Base-by-base conservation (phyloP, 2,888 invertebrate genomes). In the Beris chalybata region DNA sequence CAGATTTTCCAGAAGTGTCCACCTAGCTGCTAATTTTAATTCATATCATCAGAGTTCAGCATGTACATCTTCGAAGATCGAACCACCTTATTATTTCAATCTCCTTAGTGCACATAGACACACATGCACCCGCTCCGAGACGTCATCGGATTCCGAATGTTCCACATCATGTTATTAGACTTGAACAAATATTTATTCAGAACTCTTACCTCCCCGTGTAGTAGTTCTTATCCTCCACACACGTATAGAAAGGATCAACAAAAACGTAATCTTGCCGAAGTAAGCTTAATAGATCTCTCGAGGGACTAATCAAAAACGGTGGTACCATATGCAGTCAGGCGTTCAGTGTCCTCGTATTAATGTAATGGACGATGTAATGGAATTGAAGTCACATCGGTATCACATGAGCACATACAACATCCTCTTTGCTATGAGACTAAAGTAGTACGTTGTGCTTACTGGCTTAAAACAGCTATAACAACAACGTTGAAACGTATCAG, bases 211-310 rank as follows among this genome's bases (percentile, higher is more conserved):
- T 44, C 13, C 32, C 48, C 5, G 31, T 59, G 12, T 59, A n/a
- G 48, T 59, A 32, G n/a, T 9, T 59, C 29, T 11, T 50, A 32
- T 50, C 13, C 38, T 48, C 11, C 22, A 15, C 22, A 50, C 48
- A 22, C 11, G 6, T 12, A 50, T 48, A 59, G 54, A 50, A 52
- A 65, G 65, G 56, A 65, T 55, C 67, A 69, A 69, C 69, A 67
- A 56, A 61, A 67, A 67, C 61, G 65, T 67, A 67, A 69, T 69
- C 68, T 69, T 69, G 53, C 58, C 68, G 59, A 69, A 67, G 59
- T 65, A 69, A 67, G 69, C 69, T 67, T 67, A 66, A 67, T 69
- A 63, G 69, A 69, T 69, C 65, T 67, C 69, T 65, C 67, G 63
- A 64, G 69, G 69, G 69, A 69, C 69, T 69, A 69, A 69, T 69